A percentile compares a stretch with the other conserved stretches of the same genome.
These are phyloP conservation scores for Amphilophus citrinellus DNA, from an alignment of 2,113 vertebrate species.

Conservation along the genomic window DNA sequence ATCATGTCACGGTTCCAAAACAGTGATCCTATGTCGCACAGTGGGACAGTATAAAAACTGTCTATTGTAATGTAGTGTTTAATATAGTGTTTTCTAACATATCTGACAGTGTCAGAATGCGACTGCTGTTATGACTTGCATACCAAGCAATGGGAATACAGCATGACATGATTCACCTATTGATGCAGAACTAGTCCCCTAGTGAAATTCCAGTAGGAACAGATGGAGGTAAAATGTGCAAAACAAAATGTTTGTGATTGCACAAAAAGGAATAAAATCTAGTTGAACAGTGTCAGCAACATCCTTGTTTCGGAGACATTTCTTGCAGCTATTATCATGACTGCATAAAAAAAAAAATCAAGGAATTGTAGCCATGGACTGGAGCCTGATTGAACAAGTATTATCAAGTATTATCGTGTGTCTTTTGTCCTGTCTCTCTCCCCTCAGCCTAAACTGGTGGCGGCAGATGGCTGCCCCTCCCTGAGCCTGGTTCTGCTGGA, in stretches of 20 bases:
- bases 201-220: not conserved
- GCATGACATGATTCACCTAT: not conserved
- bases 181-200: not conserved
- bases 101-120: not conserved
- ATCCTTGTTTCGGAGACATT: not conserved
- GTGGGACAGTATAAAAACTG: not conserved
- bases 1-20: not conserved
- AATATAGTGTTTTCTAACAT: not conserved
- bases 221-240: not conserved
- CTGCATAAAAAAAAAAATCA: not conserved
- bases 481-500: too few relatives aligned
- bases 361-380: not conserved
- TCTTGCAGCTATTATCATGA: not conserved
- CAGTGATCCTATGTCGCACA: not conserved
- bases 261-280: not conserved
- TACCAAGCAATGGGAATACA: slow-evolving; percentile 1
- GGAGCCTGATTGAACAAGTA: not conserved
- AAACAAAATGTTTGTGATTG: not conserved
- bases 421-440: too few relatives aligned
- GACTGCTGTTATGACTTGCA: slow-evolving; percentile 2
- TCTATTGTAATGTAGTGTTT: not conserved
- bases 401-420: not conserved
- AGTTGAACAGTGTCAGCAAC: not conserved
- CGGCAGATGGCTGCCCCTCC: too few relatives aligned
- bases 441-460: too few relatives aligned